Evolutionary conservation across 2,797 vertebrate genomes (phyloP).

Genomic region (Fundulus diaphanus): DNA sequence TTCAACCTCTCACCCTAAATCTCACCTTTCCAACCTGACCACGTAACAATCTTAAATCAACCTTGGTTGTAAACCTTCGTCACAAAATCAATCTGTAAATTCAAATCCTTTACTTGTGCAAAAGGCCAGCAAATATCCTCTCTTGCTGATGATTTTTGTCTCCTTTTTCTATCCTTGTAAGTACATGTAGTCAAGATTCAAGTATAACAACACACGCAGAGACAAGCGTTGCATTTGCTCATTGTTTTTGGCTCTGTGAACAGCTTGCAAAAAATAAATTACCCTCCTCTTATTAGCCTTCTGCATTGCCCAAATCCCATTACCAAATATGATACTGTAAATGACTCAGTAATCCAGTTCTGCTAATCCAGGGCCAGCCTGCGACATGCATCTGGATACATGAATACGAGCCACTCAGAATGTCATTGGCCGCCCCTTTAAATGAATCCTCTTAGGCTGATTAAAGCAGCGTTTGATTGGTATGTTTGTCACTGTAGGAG

Average conservation of each 20-base stretch:
- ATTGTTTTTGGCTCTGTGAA: constrained; percentile 58
- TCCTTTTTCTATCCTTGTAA: not conserved
- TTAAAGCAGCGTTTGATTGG: constrained; percentile 3
- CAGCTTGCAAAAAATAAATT: constrained; percentile 61
- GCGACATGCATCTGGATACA: constrained; percentile 17
- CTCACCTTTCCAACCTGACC: constrained; percentile 6
- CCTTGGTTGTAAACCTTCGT: constrained; percentile 30
- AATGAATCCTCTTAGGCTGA: not conserved
- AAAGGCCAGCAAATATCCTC: constrained; percentile 7
- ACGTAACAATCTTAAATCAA: constrained; percentile 47
- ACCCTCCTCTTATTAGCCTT: constrained; percentile 66
- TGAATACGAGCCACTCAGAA: constrained; percentile 9
- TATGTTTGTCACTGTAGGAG: constrained; percentile 3
- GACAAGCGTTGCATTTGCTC: constrained; percentile 23
- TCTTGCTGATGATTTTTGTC: not conserved
- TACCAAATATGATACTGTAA: constrained; percentile 74
- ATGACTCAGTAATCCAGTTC: constrained; percentile 63
- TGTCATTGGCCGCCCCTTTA: not conserved
- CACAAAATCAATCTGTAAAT: constrained; percentile 37
- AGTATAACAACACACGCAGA: not conserved
- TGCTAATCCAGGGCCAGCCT: constrained; percentile 58
- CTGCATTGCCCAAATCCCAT: constrained; percentile 65
- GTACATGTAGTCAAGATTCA: not conserved
- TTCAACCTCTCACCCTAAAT: not conserved
- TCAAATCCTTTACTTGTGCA: constrained; percentile 39